Percentiles rank a stretch among this genome's conserved stretches.
Evolutionary conservation across 2,888 invertebrate genomes (phyloP).

Genomic region (Apamea epomidion): DNA sequence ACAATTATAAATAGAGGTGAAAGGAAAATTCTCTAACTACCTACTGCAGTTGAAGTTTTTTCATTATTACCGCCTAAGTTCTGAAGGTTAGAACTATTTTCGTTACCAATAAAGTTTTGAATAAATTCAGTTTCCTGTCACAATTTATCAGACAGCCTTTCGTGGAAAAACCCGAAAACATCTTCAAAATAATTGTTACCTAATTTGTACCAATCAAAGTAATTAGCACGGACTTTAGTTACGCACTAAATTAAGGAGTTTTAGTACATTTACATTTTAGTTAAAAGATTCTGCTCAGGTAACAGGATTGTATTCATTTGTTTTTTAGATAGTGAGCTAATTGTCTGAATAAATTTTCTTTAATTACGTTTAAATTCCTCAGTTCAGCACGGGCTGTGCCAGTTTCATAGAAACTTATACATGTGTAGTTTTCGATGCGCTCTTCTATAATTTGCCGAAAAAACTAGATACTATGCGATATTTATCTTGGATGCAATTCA

Average conservation of each 20-base stretch:
- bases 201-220: conserved; percentile 37
- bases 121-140: conserved; percentile 34
- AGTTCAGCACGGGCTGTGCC: background rate
- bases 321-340: background rate
- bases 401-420: background rate
- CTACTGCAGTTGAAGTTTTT: background rate
- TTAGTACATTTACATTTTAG: background rate
- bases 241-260: conserved; percentile 17
- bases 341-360: background rate
- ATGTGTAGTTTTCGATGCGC: background rate
- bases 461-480: too few species aligned
- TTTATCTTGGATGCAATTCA: too few species aligned
- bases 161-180: background rate
- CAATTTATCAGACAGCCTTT: background rate
- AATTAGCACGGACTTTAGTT: conserved; percentile 25
- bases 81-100: conserved; percentile 3
- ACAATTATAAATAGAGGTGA: background rate
- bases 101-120: background rate
- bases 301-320: background rate
- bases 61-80: background rate
- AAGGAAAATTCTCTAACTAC: background rate
- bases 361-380: background rate
- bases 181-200: conserved; percentile 28
- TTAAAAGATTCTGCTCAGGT: conserved; percentile 13
- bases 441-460: background rate